Conservation (phyloP, 2,797 vertebrate species). For the Poliocrania exsul region DNA sequence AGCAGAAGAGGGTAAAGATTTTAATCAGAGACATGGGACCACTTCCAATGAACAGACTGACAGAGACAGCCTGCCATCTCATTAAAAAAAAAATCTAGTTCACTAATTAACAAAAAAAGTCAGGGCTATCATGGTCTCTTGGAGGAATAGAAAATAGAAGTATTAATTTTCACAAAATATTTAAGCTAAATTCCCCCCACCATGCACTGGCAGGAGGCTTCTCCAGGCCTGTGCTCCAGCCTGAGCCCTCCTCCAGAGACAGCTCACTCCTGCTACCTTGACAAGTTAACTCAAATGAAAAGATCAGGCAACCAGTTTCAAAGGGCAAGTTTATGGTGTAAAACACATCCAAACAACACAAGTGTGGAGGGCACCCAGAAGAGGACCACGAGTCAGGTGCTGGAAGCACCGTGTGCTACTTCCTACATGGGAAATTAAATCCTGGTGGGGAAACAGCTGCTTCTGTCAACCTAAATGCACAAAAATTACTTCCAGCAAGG, state of each 20-base stretch:
- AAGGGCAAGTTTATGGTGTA: background rate
- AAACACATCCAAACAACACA: background rate
- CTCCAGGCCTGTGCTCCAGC: background rate
- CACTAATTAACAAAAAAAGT: constrained; percentile 30
- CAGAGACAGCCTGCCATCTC: constrained; percentile 37
- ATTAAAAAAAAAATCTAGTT: constrained; percentile 9
- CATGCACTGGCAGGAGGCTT: background rate
- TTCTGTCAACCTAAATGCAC: background rate
- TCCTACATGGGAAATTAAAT: background rate
- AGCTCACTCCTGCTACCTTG: rapidly evolving
- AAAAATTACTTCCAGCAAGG: background rate
- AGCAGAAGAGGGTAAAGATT: constrained; percentile 28
- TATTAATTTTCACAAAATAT: background rate
- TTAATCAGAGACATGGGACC: constrained; percentile 46
- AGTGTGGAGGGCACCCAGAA: background rate
- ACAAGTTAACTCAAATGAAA: background rate
- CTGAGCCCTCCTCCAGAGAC: background rate
- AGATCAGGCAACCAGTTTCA: background rate
- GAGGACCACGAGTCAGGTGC: background rate
- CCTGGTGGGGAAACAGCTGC: background rate
- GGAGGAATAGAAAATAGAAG: background rate
- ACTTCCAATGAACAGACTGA: constrained; percentile 56
- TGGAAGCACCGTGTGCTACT: background rate
- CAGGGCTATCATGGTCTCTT: background rate
- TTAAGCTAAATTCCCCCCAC: background rate